Evolutionary conservation across 2,888 invertebrate species (phyloP), one percentile per base, ranked within the genome.

Genomic region (Troides helena): DNA sequence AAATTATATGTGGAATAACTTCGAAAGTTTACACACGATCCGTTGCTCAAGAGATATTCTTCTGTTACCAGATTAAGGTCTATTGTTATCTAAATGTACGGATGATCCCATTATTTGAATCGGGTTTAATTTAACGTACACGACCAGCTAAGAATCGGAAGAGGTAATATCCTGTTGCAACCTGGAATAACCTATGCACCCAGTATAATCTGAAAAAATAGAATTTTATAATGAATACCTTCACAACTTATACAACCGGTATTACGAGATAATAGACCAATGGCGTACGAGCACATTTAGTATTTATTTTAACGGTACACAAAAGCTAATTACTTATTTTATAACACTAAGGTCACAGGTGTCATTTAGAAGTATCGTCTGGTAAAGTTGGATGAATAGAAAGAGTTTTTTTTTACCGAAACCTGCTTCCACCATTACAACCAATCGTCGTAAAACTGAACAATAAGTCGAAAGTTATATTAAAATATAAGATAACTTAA

Each of bases 151-250:
- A 69, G 56, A 94, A 78, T 79, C 90, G 90, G 73, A 94, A 89
- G 70, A 94, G 73, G 70, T 94, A 88, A 75, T 95, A 94, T 17
- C 95, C 91, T 1, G 95, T 93, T 2, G 95, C 85, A 0, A 94
- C 87, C 83, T 96, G 95, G 72, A 94, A 90, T 56, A 95, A 78
- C 78, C 93, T 93, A 77, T 95, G 94, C 23, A 94, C 89, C 95
- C 95, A 96, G 75, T 94, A 95, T 76, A 96, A 90, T 81, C 96
- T 96, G 93, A 93, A 85, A 69, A 69, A 65, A 73, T 72, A 71
- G 5, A 50, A 1, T 14, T 50, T 18, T 50, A 18, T 5, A 17
- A 50, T 50, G 50, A 39, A 39, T 50, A 50, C 1, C 14, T 14
- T 50, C 50, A 50, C 17, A 50, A 18, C 18, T 17, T 14, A 21